Evolutionary conservation across 2,113 vertebrate genomes (phyloP).

Genomic region (Thunnus maccoyii): DNA sequence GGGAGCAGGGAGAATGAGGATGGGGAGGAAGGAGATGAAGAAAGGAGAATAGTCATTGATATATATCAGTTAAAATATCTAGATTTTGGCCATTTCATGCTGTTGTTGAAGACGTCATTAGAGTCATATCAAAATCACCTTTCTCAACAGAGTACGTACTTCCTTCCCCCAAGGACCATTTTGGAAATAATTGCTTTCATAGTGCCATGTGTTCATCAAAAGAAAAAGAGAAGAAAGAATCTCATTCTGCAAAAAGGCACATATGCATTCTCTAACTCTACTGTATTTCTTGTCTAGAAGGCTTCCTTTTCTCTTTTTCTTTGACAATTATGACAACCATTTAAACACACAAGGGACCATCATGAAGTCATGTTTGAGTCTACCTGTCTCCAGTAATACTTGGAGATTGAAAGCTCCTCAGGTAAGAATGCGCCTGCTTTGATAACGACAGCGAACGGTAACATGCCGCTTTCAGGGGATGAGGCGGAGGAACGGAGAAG

Average conservation of each 20-base stretch:
- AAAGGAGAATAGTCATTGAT: neutral
- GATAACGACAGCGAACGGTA: conserved; percentile 67
- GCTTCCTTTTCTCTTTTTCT: conserved; percentile 29
- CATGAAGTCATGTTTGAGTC: conserved; percentile 54
- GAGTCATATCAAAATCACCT: neutral
- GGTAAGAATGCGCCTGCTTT: conserved; percentile 71
- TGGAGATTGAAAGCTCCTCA: conserved; percentile 59
- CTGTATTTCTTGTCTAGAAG: conserved; percentile 39
- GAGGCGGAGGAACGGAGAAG: conserved; percentile 59
- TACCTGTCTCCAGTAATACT: conserved; percentile 58
- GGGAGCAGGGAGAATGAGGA: neutral
- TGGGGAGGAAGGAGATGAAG: neutral
- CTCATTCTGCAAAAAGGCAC: conserved; percentile 9
- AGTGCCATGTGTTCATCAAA: neutral
- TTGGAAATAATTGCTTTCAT: conserved; percentile 6
- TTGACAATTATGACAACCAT: conserved; percentile 62
- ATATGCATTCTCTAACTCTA: neutral
- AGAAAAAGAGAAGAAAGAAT: neutral
- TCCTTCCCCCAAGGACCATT: neutral
- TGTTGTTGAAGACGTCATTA: neutral
- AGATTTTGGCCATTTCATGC: neutral
- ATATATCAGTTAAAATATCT: neutral
- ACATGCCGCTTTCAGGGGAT: conserved; percentile 62
- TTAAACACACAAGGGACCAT: conserved; percentile 56
- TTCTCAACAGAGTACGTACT: neutral